phyloP scores from a whole-genome alignment of 2,888 invertebrate species.

The Drosophila leonis region DNA sequence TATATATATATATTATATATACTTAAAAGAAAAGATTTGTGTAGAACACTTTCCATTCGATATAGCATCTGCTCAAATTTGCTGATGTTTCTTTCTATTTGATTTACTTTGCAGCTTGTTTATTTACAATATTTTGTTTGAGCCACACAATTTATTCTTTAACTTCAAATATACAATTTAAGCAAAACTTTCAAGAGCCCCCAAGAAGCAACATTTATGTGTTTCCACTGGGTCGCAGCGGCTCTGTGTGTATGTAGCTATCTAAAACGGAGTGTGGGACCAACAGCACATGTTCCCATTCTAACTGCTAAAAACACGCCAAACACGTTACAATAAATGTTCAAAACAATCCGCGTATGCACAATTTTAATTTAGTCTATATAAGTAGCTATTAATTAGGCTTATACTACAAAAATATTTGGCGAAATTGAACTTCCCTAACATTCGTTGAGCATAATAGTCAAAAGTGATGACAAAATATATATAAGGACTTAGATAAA shows the following conservation, averaged over 20 bases:
- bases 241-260: slow-evolving; percentile 39
- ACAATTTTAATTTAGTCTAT: slow-evolving; percentile 77
- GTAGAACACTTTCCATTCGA: slow-evolving; percentile 42
- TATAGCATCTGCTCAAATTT: slow-evolving; percentile 58
- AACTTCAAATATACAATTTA: slow-evolving; percentile 12
- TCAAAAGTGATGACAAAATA: slow-evolving; percentile 33
- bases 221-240: slow-evolving; percentile 28
- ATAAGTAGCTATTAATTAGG: slow-evolving; percentile 66
- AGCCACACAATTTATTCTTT: slow-evolving; percentile 17
- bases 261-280: slow-evolving; percentile 51
- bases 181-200: slow-evolving; percentile 74
- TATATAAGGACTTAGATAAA: slow-evolving; percentile 12
- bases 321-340: slow-evolving; percentile 34
- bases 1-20: no score
- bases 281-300: slow-evolving; percentile 47
- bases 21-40: neutral
- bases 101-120: slow-evolving; percentile 31
- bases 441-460: slow-evolving; percentile 68
- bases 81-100: slow-evolving; percentile 47
- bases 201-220: slow-evolving; percentile 1
- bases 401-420: slow-evolving; percentile 38
- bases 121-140: slow-evolving; percentile 27
- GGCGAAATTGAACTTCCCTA: slow-evolving; percentile 46
- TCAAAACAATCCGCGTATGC: slow-evolving; percentile 75
- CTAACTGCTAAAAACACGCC: slow-evolving; percentile 68